These are phyloP conservation scores for Nothoprocta perdicaria DNA, from an alignment of 2,113 vertebrate genomes.

Conservation along the genomic window DNA sequence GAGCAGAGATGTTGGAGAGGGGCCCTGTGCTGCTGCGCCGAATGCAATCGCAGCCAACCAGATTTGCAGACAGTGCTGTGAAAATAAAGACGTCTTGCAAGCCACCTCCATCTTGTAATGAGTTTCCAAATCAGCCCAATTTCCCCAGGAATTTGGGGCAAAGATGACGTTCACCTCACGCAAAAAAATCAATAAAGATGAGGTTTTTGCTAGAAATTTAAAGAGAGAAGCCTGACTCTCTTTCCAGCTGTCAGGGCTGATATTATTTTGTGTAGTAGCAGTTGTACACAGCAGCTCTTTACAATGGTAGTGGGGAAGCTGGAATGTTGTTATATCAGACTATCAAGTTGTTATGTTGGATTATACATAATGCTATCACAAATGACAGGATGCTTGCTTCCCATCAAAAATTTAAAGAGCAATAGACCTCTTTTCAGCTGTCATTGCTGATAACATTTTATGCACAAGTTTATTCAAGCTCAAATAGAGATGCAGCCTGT, in stretches of 20 bases:
- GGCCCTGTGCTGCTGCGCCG: not conserved
- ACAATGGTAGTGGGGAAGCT: conserved; percentile 34
- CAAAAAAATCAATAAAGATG: not conserved
- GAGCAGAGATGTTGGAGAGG: not conserved
- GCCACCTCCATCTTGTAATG: not conserved
- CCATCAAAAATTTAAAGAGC: conserved; percentile 72
- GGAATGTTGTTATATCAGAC: conserved; percentile 67
- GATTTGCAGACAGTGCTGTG: not conserved
- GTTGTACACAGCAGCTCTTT: conserved; percentile 7
- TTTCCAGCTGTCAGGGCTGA: conserved; percentile 28
- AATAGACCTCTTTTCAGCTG: conserved; percentile 60
- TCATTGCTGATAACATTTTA: conserved; percentile 62
- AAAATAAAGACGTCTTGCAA: not conserved
- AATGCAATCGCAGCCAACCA: not conserved
- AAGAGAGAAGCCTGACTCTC: not conserved
- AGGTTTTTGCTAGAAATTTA: not conserved
- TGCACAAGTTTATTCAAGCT: conserved; percentile 56
- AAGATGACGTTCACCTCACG: not conserved
- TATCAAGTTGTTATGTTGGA: conserved; percentile 64
- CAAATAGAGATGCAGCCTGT: conserved; percentile 61
- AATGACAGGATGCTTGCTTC: conserved; percentile 62
- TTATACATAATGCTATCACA: conserved; percentile 64
- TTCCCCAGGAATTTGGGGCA: not conserved
- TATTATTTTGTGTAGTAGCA: not conserved
- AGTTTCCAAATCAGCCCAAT: not conserved